Conservation (phyloP, 1,140 invertebrate genomes). For the Drosophila kikkawai region DNA sequence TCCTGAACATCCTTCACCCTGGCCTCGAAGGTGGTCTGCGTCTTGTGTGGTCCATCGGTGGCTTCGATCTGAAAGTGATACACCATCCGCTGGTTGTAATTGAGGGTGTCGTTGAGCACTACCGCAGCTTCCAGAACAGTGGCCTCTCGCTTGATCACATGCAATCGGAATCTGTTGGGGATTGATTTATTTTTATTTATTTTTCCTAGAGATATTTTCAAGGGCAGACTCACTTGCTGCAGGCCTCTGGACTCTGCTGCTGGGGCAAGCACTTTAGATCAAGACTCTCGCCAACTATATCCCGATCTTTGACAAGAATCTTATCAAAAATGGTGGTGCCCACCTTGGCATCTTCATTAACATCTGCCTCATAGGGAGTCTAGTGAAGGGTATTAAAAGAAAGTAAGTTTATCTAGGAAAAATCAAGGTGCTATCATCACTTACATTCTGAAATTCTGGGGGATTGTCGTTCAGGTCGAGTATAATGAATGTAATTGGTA, state of each 20-base stretch:
- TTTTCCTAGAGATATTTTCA: background rate
- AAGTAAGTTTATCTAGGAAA: background rate
- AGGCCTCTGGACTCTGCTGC: conserved; percentile 77
- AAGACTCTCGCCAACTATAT: conserved; percentile 92
- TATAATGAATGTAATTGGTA: conserved; percentile 93
- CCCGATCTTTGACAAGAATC: conserved; percentile 92
- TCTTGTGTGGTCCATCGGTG: conserved; percentile 91
- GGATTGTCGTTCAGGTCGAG: conserved; percentile 95
- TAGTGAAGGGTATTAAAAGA: conserved; percentile 62
- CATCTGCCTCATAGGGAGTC: conserved; percentile 92
- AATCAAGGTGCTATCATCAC: background rate
- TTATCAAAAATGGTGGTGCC: conserved; percentile 91
- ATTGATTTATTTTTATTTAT: background rate
- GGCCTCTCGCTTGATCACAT: conserved; percentile 88
- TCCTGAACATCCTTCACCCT: conserved; percentile 93
- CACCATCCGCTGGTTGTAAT: conserved; percentile 91
- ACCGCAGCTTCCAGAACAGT: conserved; percentile 88
- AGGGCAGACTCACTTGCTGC: conserved; percentile 63
- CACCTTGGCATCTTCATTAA: conserved; percentile 91
- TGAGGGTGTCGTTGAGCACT: conserved; percentile 88
- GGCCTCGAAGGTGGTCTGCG: conserved; percentile 90
- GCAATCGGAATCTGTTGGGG: conserved; percentile 88
- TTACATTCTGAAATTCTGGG: conserved; percentile 91
- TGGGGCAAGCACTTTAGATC: conserved; percentile 89
- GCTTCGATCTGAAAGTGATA: conserved; percentile 90